Conservation (phyloP, 1,140 invertebrate genomes). For the Zaprionus davidi region DNA sequence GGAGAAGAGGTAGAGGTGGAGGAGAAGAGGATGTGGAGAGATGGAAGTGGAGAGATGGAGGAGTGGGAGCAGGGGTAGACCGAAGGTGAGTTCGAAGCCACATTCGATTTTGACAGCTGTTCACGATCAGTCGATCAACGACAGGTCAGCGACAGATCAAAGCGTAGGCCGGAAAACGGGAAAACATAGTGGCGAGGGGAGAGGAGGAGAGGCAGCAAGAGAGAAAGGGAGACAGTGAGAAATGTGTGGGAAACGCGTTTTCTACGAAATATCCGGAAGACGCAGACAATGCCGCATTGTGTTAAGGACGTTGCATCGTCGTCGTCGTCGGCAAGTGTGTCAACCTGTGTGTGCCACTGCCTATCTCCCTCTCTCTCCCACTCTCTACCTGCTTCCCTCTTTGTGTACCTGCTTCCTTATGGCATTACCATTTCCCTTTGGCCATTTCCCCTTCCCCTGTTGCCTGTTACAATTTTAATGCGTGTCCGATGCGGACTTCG, state of each 20-base stretch:
- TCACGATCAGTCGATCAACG: slow-evolving; percentile 62
- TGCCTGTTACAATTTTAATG: slow-evolving; percentile 75
- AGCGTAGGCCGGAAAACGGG: slow-evolving; percentile 19
- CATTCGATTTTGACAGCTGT: slow-evolving; percentile 73
- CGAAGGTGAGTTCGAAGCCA: slow-evolving; percentile 34
- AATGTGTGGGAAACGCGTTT: slow-evolving; percentile 77
- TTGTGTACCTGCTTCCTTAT: slow-evolving; percentile 13
- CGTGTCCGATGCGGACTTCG: slow-evolving; percentile 40
- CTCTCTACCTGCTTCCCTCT: slow-evolving; percentile 14
- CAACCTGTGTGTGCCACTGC: slow-evolving; percentile 34
- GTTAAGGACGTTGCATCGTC: slow-evolving; percentile 56
- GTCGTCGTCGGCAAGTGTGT: slow-evolving; percentile 45
- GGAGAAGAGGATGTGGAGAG: neutral
- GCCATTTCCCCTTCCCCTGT: slow-evolving; percentile 25
- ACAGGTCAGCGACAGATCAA: slow-evolving; percentile 52
- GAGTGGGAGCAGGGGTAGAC: neutral
- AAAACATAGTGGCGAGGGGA: neutral
- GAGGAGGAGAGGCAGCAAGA: neutral
- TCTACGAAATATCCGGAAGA: slow-evolving; percentile 69
- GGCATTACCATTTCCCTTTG: slow-evolving; percentile 25
- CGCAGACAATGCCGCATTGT: slow-evolving; percentile 67
- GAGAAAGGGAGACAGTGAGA: slow-evolving; percentile 16
- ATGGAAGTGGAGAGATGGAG: neutral
- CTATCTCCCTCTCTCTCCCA: neutral
- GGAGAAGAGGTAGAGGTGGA: neutral